Percentiles rank a stretch among this genome's conserved stretches.
These are phyloP conservation scores for Tipula helvola DNA, from an alignment of 2,888 invertebrate species.

Conservation along the genomic window DNA sequence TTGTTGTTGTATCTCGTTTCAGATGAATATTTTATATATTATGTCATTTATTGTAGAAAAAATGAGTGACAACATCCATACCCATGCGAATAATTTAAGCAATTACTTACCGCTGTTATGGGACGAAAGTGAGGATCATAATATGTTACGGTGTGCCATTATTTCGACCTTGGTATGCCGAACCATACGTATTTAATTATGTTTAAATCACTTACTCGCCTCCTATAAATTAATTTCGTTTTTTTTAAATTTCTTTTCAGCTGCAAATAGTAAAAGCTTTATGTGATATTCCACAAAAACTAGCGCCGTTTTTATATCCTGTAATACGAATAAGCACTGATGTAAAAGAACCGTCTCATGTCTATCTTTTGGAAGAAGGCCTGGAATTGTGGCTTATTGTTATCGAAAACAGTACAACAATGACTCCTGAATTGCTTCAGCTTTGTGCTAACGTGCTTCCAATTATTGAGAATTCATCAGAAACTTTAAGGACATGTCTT, in stretches of 20 bases:
- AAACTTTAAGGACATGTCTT: slow-evolving; percentile 65
- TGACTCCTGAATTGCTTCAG: slow-evolving; percentile 53
- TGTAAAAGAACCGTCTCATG: slow-evolving; percentile 62
- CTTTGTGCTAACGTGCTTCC: slow-evolving; percentile 62
- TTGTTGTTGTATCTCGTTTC: slow-evolving; percentile 20
- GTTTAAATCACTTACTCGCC: too few relatives aligned
- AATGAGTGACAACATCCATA: slow-evolving; percentile 59
- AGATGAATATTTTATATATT: slow-evolving; percentile 85
- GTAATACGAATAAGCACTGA: slow-evolving; percentile 67
- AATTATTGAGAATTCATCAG: slow-evolving; percentile 67
- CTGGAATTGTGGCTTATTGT: slow-evolving; percentile 80
- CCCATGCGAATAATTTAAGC: slow-evolving; percentile 54
- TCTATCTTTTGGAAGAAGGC: slow-evolving; percentile 87
- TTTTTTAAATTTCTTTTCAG: slow-evolving; percentile 24
- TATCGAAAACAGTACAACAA: slow-evolving; percentile 58
- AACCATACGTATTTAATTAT: too few relatives aligned
- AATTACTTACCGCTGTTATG: slow-evolving; percentile 78
- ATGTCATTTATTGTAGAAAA: slow-evolving; percentile 82
- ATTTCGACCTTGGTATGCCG: slow-evolving; percentile 62
- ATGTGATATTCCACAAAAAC: slow-evolving; percentile 43
- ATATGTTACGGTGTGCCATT: slow-evolving; percentile 85
- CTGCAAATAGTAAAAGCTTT: slow-evolving; percentile 65
- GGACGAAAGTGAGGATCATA: slow-evolving; percentile 75
- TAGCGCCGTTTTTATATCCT: slow-evolving; percentile 50
- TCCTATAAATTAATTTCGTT: not conserved